Percentiles rank a stretch among this genome's conserved stretches.
Conservation (phyloP, 2,888 invertebrate species). For the Gnatocerus cornutus region DNA sequence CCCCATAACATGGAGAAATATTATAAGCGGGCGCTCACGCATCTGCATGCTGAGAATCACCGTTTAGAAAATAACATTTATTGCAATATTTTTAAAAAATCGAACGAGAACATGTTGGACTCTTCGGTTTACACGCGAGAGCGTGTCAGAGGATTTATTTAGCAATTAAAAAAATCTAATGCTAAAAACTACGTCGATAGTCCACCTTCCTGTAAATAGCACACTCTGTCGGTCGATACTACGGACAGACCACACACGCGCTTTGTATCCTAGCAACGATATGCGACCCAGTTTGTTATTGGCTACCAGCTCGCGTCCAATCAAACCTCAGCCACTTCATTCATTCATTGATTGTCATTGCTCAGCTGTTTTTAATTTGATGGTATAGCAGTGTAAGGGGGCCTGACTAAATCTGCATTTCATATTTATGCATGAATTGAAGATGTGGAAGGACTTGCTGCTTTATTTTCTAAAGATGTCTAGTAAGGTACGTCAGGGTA, state of each 20-base stretch:
- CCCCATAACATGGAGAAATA: conserved; percentile 46
- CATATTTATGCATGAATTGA: too few species aligned
- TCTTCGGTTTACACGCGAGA: background rate
- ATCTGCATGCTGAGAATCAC: conserved; percentile 46
- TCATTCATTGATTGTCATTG: conserved; percentile 60
- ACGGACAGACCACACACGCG: conserved; percentile 52
- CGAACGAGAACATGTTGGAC: background rate
- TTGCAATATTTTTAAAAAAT: conserved; percentile 16
- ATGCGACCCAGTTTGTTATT: conserved; percentile 62
- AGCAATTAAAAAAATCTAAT: too few species aligned
- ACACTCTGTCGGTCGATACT: conserved; percentile 53
- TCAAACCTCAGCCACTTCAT: conserved; percentile 58
- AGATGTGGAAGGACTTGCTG: too few species aligned
- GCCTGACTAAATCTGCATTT: conserved; percentile 10
- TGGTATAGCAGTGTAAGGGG: conserved; percentile 17
- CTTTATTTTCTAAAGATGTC: too few species aligned
- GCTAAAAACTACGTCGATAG: conserved; percentile 21
- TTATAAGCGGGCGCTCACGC: conserved; percentile 49
- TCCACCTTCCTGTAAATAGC: conserved; percentile 51
- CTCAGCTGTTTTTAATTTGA: conserved; percentile 47
- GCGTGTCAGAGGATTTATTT: too few species aligned
- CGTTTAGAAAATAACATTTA: conserved; percentile 19
- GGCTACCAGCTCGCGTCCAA: conserved; percentile 60
- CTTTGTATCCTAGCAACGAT: conserved; percentile 62
- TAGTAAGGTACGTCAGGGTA: too few species aligned